Evolutionary conservation across 2,888 invertebrate genomes (phyloP), one percentile per base, ranked within the genome.

Genomic region (Choristoneura rosaceana): DNA sequence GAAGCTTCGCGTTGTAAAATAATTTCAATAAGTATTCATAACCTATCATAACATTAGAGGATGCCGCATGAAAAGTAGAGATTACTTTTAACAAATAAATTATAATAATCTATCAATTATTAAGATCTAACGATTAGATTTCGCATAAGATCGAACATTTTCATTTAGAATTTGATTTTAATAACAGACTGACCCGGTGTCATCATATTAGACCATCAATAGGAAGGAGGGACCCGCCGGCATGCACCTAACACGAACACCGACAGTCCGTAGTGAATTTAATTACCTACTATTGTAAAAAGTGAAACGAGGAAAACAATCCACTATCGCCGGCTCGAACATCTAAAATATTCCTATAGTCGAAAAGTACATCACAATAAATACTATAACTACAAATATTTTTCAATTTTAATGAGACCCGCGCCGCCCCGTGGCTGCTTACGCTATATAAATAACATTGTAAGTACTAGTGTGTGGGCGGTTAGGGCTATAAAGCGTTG

Each of bases 351-450:
- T 82, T 79, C 81, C 84, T 86, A 84, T 79, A 84, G 79, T 88
- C 85, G 86, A 87, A 87, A 87, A 87, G 84, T 89, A 90, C 88
- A 91, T 90, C 90, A 91, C 91, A 92, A 91, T 91, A 92, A 92
- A 92, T 91, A 92, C 86, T 92, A 91, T 86, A 80, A 80, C 90
- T 91, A 91, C 86, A 78, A 82, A 67, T 71, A 45, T 66, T 66
- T 79, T 82, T 81, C 77, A 80, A 80, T 80, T 82, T 80, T 71
- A 75, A 75, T 61, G 78, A 77, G 76, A 79, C 60, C 62, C 62
- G 71, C 45, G 61, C 25, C 60, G 66, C 61, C 43, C 15, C 9
- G 17, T 12, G 25, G 12, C 5, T 1, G 43, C 10, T 2, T 12
- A 12, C 14, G 55, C 43, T 70, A 75, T 59, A 75, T 62, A 74